Conservation (phyloP, 2,113 vertebrate species). For the Gadus macrocephalus region DNA sequence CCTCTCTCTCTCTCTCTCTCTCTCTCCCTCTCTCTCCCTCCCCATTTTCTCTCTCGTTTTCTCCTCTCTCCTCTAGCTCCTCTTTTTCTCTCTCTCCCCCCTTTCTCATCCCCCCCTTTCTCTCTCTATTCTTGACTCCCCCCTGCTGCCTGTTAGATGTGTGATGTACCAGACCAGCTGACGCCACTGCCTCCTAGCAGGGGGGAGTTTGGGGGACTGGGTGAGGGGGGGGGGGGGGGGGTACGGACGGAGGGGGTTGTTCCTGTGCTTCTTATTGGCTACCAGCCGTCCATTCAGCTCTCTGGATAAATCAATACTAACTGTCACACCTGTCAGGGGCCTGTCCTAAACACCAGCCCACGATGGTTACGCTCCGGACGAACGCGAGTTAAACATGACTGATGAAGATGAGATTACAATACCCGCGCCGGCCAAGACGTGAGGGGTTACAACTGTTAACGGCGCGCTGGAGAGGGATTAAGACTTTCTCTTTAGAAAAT, state of each 20-base stretch:
- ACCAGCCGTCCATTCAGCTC: conserved; percentile 44
- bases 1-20: neutral
- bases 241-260: conserved; percentile 35
- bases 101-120: conserved; percentile 6
- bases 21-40: conserved; percentile 43
- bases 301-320: conserved; percentile 56
- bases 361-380: conserved; percentile 13
- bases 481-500: conserved; percentile 25
- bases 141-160: conserved; percentile 48
- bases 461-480: conserved; percentile 37
- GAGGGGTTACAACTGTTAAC: conserved; percentile 23
- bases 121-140: neutral
- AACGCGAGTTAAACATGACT: conserved; percentile 29
- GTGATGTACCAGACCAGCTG: conserved; percentile 73
- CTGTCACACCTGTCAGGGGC: conserved; percentile 65
- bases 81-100: conserved; percentile 20
- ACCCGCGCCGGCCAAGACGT: conserved; percentile 9
- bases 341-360: conserved; percentile 34
- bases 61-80: conserved; percentile 20
- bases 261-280: conserved; percentile 36
- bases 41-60: conserved; percentile 24
- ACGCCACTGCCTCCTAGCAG: conserved; percentile 74
- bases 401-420: conserved; percentile 34
- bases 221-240: conserved; percentile 56
- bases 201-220: conserved; percentile 47